phyloP scores from a whole-genome alignment of 2,113 vertebrate species.

The Hippocampus mohnikei region DNA sequence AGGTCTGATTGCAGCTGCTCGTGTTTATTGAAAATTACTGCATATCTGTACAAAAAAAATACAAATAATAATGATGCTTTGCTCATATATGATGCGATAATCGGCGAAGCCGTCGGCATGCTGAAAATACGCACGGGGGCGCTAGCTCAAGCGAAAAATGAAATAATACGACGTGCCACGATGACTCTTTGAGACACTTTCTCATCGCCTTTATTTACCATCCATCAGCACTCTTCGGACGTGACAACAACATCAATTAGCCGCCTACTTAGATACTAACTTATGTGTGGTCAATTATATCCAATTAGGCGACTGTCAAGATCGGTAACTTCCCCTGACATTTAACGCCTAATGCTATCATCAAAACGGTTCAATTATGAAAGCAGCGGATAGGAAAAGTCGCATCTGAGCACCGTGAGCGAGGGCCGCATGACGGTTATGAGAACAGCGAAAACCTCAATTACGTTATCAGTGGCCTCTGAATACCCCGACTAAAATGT shows the following conservation, averaged over 20 bases:
- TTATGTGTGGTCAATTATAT: conserved; percentile 65
- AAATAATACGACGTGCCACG: conserved; percentile 53
- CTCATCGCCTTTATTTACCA: conserved; percentile 44
- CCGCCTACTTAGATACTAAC: conserved; percentile 54
- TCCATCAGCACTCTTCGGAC: conserved; percentile 52
- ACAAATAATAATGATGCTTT: background rate
- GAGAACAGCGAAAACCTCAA: conserved; percentile 53
- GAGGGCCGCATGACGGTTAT: conserved; percentile 36
- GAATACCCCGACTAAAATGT: conserved; percentile 74
- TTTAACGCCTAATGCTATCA: conserved; percentile 39
- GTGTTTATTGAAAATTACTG: background rate
- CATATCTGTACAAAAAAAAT: background rate
- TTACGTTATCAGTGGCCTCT: conserved; percentile 70
- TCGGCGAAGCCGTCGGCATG: conserved; percentile 20
- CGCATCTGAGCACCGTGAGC: conserved; percentile 35
- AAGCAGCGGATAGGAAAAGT: conserved; percentile 35
- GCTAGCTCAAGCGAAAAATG: conserved; percentile 39
- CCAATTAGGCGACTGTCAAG: conserved; percentile 55
- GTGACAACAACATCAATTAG: conserved; percentile 53
- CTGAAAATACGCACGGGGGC: conserved; percentile 13
- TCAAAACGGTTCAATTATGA: conserved; percentile 47
- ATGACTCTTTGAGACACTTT: conserved; percentile 49
- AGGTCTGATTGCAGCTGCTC: background rate
- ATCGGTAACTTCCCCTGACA: conserved; percentile 44
- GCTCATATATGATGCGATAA: background rate